Evolutionary conservation across 1,140 invertebrate species (phyloP).

Genomic region (Papilio helenus): DNA sequence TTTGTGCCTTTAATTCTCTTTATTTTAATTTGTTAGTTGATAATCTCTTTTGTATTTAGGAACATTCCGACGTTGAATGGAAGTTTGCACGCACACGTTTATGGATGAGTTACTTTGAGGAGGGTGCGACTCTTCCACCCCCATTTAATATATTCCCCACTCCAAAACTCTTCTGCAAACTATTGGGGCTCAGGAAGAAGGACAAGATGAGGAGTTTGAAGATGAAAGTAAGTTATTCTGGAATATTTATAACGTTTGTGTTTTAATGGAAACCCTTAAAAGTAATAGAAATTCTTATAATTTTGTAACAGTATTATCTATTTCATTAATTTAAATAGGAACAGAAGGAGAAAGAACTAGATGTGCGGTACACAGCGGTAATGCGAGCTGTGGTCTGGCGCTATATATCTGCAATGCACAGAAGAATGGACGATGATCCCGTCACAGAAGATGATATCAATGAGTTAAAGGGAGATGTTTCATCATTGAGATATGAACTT

Average conservation of each 20-base stretch:
- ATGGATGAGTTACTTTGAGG: constrained; percentile 96
- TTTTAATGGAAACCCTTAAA: background rate
- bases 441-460: constrained; percentile 97
- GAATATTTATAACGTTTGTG: background rate
- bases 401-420: constrained; percentile 91
- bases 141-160: constrained; percentile 95
- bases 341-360: constrained; percentile 85
- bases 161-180: constrained; percentile 86
- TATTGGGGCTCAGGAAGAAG: constrained; percentile 87
- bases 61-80: constrained; percentile 95
- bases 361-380: constrained; percentile 89
- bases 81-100: constrained; percentile 94
- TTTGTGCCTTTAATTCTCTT: too few relatives aligned
- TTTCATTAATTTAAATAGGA: constrained; percentile 52
- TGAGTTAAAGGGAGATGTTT: constrained; percentile 95
- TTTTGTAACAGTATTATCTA: background rate
- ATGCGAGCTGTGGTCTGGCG: constrained; percentile 93
- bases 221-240: constrained; percentile 79
- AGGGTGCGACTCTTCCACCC: constrained; percentile 91
- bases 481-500: constrained; percentile 91
- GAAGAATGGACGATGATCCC: constrained; percentile 88
- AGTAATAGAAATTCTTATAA: background rate
- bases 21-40: background rate
- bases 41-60: constrained; percentile 76
- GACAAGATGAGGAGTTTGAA: constrained; percentile 87